Evolutionary conservation across 2,797 vertebrate species (phyloP).

Genomic region (Halcyon badia): DNA sequence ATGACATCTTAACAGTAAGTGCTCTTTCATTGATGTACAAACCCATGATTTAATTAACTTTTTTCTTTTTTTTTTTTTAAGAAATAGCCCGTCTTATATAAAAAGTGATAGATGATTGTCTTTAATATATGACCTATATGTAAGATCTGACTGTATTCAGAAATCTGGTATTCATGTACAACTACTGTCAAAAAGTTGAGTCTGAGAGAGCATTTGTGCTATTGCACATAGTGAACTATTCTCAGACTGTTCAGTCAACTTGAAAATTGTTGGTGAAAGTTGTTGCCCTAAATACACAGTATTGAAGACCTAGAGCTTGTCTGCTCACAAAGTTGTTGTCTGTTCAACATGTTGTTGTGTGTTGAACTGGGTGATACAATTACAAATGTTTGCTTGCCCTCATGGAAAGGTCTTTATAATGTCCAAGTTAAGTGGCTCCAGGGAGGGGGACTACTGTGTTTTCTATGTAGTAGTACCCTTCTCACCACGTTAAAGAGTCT

Average conservation of each 20-base stretch:
- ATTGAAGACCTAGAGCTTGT: background rate
- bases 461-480: background rate
- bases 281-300: background rate
- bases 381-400: background rate
- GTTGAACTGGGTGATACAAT: background rate
- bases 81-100: background rate
- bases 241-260: background rate
- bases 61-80: background rate
- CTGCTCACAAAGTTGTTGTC: background rate
- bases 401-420: background rate
- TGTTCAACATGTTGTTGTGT: background rate
- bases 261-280: background rate
- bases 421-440: background rate
- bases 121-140: background rate
- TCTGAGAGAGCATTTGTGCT: background rate
- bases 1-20: constrained; percentile 95
- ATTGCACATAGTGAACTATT: background rate
- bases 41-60: background rate
- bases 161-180: background rate
- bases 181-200: background rate
- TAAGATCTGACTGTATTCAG: background rate
- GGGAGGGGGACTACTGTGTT: background rate
- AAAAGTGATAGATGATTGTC: background rate
- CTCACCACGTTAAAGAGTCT: background rate
- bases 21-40: background rate